Evolutionary conservation across 2,113 vertebrate species (phyloP), one percentile per base, ranked within the genome.

Genomic region (Myanophis thanlyinensis): DNA sequence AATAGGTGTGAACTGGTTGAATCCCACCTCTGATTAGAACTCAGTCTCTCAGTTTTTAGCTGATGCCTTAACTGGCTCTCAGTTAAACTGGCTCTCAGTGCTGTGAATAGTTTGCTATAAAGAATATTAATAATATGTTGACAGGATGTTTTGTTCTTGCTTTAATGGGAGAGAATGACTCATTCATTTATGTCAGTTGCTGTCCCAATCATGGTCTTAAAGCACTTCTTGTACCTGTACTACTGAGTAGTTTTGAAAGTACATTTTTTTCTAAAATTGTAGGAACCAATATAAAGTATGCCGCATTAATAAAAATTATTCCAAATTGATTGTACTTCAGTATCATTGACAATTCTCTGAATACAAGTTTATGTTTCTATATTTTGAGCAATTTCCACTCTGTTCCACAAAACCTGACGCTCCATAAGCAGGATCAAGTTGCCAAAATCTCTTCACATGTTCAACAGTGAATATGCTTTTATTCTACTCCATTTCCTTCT

Each of bases 61-160:
- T 35, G n/a, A 67, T 67, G 62, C 30, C 30, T 67, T 67, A 67
- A 67, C 13, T 67, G 62, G n/a, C n/a, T n/a, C 35, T 67, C 30
- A 30, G 35, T 67, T 12, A 67, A 67, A 67, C 30, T 15, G 62
- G 5, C 13, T 67, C 62, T 67, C 62, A 35, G 62, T 18, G 62
- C 62, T 35, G n/a, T 67, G 62, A 67, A 22, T 35, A 91, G 20
- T 20, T 89, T 89, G 85, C 52, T 62, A 51, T 91, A 88, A 93
- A 90, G 88, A 86, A 85, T 23, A 56, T 85, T 47, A 84, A 59
- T 40, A 85, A 73, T 8, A 91, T 51, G n/a, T 62, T n/a, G 48
- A 22, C 47, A 93, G 87, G 46, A 93, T 80, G 91, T 35, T 91
- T 89, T 91, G 90, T 91, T 93, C 87, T 85, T 89, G 52, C 40